Percentiles rank a stretch among this genome's conserved stretches.
Evolutionary conservation across 1,140 invertebrate species (phyloP).

Genomic region (Agrilus planipennis): DNA sequence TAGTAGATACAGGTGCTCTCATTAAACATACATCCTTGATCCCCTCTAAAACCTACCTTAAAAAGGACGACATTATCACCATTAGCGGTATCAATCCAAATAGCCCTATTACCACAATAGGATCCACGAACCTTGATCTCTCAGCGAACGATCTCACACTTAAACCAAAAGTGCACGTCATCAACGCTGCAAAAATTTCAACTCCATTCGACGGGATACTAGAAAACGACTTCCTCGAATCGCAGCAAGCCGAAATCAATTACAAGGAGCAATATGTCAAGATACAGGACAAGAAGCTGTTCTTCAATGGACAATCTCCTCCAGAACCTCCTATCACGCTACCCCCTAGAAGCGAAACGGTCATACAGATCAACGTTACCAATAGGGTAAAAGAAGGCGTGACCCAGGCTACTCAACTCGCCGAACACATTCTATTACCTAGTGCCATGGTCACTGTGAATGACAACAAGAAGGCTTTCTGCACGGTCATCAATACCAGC

Average conservation of each 20-base stretch:
- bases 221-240: background rate
- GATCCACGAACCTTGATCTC: background rate
- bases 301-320: background rate
- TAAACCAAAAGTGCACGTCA: conserved; percentile 1
- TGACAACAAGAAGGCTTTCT: background rate
- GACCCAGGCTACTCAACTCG: background rate
- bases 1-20: conserved; percentile 3
- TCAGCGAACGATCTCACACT: background rate
- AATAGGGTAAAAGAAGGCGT: conserved; percentile 1
- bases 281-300: background rate
- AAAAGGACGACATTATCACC: background rate
- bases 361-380: background rate
- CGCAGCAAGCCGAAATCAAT: background rate
- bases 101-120: background rate
- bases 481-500: background rate
- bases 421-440: background rate
- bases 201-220: conserved; percentile 4
- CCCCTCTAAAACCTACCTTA: background rate
- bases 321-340: background rate
- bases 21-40: conserved; percentile 1
- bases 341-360: conserved; percentile 1
- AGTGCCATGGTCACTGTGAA: background rate
- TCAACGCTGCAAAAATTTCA: conserved; percentile 1
- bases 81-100: conserved; percentile 2
- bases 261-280: background rate